Evolutionary conservation across 2,888 invertebrate species (phyloP).

Genomic region (Scelioninae gen. 1): DNA sequence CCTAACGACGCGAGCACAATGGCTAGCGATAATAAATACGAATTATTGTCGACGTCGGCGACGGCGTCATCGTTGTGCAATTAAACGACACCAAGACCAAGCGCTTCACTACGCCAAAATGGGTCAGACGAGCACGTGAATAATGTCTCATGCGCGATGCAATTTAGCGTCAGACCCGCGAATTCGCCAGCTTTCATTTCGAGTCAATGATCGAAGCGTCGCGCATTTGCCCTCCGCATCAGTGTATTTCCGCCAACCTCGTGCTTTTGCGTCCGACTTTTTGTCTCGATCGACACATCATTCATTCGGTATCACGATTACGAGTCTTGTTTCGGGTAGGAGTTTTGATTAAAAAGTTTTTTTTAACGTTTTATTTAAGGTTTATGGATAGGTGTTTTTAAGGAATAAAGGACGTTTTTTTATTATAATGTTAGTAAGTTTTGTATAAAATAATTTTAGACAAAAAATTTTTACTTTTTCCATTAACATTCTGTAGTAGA

Average conservation of each 20-base stretch:
- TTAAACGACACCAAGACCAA: too few species aligned
- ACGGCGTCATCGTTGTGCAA: slow-evolving; percentile 35
- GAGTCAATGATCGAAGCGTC: slow-evolving; percentile 34
- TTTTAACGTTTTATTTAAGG: background rate
- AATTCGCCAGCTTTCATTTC: slow-evolving; percentile 10
- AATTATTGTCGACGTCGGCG: slow-evolving; percentile 41
- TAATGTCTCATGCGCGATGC: slow-evolving; percentile 26
- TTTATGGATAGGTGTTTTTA: too few species aligned
- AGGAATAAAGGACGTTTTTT: too few species aligned
- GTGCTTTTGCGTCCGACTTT: slow-evolving; percentile 18
- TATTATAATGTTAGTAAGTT: too few species aligned
- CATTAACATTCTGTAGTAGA: too few species aligned
- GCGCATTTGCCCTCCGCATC: slow-evolving; percentile 13
- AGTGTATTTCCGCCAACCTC: slow-evolving; percentile 8
- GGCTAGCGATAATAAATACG: slow-evolving; percentile 36
- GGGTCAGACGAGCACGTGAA: slow-evolving; percentile 34
- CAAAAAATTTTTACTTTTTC: too few species aligned
- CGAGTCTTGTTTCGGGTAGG: background rate
- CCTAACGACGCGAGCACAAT: slow-evolving; percentile 37
- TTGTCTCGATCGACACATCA: slow-evolving; percentile 1
- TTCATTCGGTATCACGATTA: slow-evolving; percentile 13
- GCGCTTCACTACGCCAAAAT: slow-evolving; percentile 18
- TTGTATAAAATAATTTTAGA: too few species aligned
- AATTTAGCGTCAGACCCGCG: slow-evolving; percentile 15
- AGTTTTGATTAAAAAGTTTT: slow-evolving; percentile 16